These are phyloP conservation scores for Cygnus buccinator DNA, from an alignment of 2,113 vertebrate genomes.

Conservation along the genomic window DNA sequence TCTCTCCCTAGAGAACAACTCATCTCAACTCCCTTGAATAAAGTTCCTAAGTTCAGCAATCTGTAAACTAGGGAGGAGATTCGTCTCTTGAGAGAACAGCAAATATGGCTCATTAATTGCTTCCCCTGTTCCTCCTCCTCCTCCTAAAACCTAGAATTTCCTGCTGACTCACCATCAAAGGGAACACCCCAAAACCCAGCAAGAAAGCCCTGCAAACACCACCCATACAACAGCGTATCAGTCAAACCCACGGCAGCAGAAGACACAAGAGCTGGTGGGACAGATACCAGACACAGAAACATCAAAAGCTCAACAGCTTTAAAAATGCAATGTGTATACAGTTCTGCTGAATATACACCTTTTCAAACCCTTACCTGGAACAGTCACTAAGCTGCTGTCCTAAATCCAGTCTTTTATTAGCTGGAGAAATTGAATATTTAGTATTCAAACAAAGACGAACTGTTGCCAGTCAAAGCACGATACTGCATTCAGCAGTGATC, in stretches of 20 bases:
- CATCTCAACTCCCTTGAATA: not conserved
- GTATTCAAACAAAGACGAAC: constrained; percentile 3
- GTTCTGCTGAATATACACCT: not conserved
- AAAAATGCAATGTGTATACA: not conserved
- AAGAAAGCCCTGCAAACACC: not conserved
- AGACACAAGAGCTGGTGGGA: not conserved
- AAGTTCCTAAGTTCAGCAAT: not conserved
- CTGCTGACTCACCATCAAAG: not conserved
- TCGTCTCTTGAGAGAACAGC: not conserved
- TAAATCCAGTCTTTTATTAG: constrained; percentile 8
- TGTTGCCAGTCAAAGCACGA: constrained; percentile 33
- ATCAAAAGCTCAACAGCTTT: constrained; percentile 3
- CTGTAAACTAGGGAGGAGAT: not conserved
- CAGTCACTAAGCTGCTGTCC: not conserved
- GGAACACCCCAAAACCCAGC: not conserved
- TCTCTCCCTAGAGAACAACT: not conserved
- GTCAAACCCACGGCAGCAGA: not conserved
- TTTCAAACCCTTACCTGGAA: not conserved
- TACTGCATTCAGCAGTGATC: constrained; percentile 2
- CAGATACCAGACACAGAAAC: not conserved
- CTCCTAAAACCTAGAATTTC: not conserved
- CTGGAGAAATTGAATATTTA: constrained; percentile 37
- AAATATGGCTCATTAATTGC: not conserved
- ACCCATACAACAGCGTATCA: not conserved
- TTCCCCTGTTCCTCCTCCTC: not conserved